phyloP scores from a whole-genome alignment of 1,140 invertebrate genomes.

The Lepidurus arcticus region DNA sequence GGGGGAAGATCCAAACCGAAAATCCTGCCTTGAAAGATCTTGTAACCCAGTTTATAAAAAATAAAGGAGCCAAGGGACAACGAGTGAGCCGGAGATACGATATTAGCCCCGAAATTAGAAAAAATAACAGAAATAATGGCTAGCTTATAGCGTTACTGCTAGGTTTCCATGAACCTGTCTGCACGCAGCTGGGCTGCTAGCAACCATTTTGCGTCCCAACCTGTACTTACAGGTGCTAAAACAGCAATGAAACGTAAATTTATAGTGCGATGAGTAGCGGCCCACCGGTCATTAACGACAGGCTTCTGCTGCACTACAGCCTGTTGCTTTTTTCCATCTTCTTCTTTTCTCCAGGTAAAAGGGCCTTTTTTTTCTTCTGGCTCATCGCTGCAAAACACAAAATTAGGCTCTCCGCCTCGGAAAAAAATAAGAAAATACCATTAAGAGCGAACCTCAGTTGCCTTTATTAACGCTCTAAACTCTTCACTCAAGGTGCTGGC shows the following conservation, averaged over 20 bases:
- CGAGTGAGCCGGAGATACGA: not conserved
- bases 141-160: slow-evolving; percentile 18
- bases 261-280: slow-evolving; percentile 21
- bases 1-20: not conserved
- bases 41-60: not conserved
- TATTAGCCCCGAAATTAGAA: slow-evolving; percentile 16
- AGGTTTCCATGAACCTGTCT: slow-evolving; percentile 19
- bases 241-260: slow-evolving; percentile 22
- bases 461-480: not conserved
- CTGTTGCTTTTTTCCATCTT: slow-evolving; percentile 8
- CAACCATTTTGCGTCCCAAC: slow-evolving; percentile 6
- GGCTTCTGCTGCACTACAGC: slow-evolving; percentile 17
- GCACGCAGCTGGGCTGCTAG: slow-evolving; percentile 20
- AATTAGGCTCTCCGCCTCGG: not conserved
- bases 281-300: slow-evolving; percentile 17
- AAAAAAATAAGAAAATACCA: not conserved
- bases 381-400: not conserved
- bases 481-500: not conserved
- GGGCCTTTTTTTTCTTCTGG: not conserved
- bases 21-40: not conserved
- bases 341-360: not conserved
- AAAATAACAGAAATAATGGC: slow-evolving; percentile 22
- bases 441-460: not conserved
- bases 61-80: not conserved
- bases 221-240: slow-evolving; percentile 21